Evolutionary conservation across 1,140 invertebrate species (phyloP).

Genomic region (Meloidogyne floridensis): DNA sequence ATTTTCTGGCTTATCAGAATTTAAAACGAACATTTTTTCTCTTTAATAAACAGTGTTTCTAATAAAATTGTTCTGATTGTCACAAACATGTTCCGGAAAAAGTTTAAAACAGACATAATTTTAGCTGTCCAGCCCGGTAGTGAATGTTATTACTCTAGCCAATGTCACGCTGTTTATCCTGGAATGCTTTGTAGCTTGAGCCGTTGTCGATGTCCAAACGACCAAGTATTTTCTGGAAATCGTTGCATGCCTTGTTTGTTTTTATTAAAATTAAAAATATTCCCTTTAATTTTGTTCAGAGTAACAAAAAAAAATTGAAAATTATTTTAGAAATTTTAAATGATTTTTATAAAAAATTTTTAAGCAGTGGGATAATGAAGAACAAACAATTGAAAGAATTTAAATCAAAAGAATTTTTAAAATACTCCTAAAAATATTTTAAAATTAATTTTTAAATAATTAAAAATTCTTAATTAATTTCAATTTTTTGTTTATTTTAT

Average conservation of each 20-base stretch:
- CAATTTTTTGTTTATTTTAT: not conserved
- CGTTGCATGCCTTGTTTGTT: constrained; percentile 41
- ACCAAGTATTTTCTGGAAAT: constrained; percentile 58
- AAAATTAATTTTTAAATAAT: too few relatives aligned
- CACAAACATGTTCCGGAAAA: not conserved
- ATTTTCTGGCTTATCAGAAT: not conserved
- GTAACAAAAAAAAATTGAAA: too few relatives aligned
- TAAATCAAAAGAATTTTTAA: too few relatives aligned
- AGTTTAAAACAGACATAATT: not conserved
- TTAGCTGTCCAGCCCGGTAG: constrained; percentile 37
- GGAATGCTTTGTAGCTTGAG: constrained; percentile 59
- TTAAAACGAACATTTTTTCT: not conserved
- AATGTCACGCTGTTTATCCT: constrained; percentile 60
- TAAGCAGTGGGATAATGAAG: not conserved
- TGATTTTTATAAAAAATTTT: not conserved
- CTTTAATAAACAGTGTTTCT: too few relatives aligned
- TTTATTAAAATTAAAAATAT: not conserved
- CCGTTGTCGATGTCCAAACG: constrained; percentile 57
- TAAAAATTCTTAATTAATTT: not conserved
- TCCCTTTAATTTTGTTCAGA: not conserved
- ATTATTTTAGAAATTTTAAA: not conserved
- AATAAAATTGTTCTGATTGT: too few relatives aligned
- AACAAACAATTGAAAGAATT: too few relatives aligned
- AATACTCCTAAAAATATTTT: too few relatives aligned
- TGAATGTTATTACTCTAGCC: constrained; percentile 62